A percentile compares a stretch with the other conserved stretches of the same genome.
phyloP scores from a whole-genome alignment of 2,797 vertebrate species.

The Poeciliopsis infans region DNA sequence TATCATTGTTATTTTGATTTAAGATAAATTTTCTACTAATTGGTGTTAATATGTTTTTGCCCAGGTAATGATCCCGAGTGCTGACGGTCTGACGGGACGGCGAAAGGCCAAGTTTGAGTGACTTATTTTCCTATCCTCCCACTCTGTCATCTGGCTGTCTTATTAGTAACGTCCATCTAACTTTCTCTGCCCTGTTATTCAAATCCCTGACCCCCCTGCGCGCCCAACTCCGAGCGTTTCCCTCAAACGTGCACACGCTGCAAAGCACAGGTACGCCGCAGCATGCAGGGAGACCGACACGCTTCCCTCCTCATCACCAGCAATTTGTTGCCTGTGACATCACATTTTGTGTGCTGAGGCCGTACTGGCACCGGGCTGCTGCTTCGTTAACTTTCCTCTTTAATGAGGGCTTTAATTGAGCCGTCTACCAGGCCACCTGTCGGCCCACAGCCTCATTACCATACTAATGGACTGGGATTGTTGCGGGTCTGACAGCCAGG shows the following conservation, averaged over 20 bases:
- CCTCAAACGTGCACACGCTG: slow-evolving; percentile 11
- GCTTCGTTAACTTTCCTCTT: slow-evolving; percentile 99
- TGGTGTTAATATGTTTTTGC: slow-evolving; percentile 36
- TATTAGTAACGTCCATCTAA: slow-evolving; percentile 81
- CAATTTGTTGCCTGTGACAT: slow-evolving; percentile 97
- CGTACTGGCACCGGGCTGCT: slow-evolving; percentile 88
- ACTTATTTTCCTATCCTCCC: slow-evolving; percentile 50
- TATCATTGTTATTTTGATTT: slow-evolving; percentile 10
- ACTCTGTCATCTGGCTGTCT: slow-evolving; percentile 62
- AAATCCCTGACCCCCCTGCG: slow-evolving; percentile 46
- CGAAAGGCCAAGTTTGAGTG: slow-evolving; percentile 72
- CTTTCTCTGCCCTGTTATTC: slow-evolving; percentile 67
- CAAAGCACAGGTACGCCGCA: slow-evolving; percentile 24
- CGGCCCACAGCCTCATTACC: slow-evolving; percentile 98
- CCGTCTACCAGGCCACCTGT: slow-evolving; percentile 99
- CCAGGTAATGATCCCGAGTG: slow-evolving; percentile 60
- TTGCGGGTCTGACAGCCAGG: slow-evolving; percentile 93
- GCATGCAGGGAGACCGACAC: slow-evolving; percentile 48
- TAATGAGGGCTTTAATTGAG: slow-evolving; percentile 99
- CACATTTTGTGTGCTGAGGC: slow-evolving; percentile 94
- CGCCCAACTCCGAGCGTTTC: slow-evolving; percentile 7
- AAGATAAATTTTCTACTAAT: slow-evolving; percentile 37
- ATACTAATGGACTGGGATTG: slow-evolving; percentile 99
- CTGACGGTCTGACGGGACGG: slow-evolving; percentile 49
- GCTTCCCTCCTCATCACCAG: slow-evolving; percentile 78